phyloP scores from a whole-genome alignment of 2,113 vertebrate species.

The Hypomesus transpacificus region DNA sequence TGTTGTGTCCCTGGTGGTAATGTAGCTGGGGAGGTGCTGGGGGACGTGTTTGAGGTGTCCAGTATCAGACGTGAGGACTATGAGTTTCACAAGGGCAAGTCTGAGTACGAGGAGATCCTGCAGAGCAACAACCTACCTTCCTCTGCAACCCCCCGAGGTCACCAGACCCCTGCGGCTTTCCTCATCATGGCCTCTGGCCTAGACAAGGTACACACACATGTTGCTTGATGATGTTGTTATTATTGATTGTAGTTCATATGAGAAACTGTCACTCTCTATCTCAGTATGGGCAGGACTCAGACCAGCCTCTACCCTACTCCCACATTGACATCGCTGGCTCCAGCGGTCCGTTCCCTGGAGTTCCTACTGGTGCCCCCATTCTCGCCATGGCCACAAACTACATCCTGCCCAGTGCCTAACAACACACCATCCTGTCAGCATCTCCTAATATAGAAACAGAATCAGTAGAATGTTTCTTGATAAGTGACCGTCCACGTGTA shows the following conservation, averaged over 20 bases:
- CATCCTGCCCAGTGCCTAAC: slow-evolving; percentile 47
- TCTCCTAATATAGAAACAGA: background rate
- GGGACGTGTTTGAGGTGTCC: slow-evolving; percentile 77
- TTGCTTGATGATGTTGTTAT: background rate
- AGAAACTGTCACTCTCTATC: background rate
- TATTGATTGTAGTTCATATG: background rate
- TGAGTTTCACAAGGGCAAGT: slow-evolving; percentile 77
- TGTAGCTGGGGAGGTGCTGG: slow-evolving; percentile 72
- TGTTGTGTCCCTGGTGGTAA: background rate
- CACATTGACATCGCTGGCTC: slow-evolving; percentile 80
- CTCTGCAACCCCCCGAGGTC: slow-evolving; percentile 71
- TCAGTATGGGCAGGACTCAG: slow-evolving; percentile 74
- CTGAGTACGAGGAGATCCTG: slow-evolving; percentile 78
- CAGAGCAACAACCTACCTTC: slow-evolving; percentile 77
- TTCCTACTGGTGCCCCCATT: slow-evolving; percentile 76
- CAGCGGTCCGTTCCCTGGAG: slow-evolving; percentile 76
- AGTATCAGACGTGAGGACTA: slow-evolving; percentile 77
- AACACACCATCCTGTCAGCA: slow-evolving; percentile 8
- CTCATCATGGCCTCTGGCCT: slow-evolving; percentile 79
- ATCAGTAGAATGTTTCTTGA: background rate
- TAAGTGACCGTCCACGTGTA: no score
- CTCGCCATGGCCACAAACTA: slow-evolving; percentile 74
- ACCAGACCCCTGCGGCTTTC: slow-evolving; percentile 77
- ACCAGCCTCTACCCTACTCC: slow-evolving; percentile 68
- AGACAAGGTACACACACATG: slow-evolving; percentile 65